A percentile compares a stretch with the other conserved stretches of the same genome.
Conservation (phyloP, 2,113 vertebrate species). For the Tor tambroides region DNA sequence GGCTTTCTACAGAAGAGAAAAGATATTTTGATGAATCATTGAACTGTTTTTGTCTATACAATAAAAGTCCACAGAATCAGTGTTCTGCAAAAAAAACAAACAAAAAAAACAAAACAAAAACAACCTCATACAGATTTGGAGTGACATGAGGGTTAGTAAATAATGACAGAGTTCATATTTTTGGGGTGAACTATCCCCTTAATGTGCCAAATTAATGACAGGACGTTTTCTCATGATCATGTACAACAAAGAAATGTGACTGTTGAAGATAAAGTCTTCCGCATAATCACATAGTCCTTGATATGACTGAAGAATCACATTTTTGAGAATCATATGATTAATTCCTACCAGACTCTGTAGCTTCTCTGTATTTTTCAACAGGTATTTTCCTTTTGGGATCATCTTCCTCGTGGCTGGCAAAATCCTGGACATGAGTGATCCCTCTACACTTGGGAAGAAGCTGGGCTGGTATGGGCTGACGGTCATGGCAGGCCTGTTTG, state of each 20-base stretch:
- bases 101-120: no score
- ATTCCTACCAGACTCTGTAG: not conserved
- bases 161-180: no score
- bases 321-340: not conserved
- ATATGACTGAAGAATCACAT: no score
- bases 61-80: no score
- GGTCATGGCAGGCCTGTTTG: constrained; percentile 79
- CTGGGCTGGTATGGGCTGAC: constrained; percentile 86
- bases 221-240: no score
- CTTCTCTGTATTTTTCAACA: constrained; percentile 54
- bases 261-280: not conserved
- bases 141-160: not conserved
- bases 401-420: constrained; percentile 88
- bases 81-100: no score
- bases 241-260: no score
- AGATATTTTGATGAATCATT: not conserved
- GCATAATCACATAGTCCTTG: no score
- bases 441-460: constrained; percentile 77
- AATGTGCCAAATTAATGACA: not conserved
- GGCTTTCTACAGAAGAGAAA: not conserved
- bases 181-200: no score
- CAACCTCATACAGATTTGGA: no score
- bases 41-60: no score
- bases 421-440: constrained; percentile 89
- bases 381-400: constrained; percentile 92